A percentile compares a stretch with the other conserved stretches of the same genome.
Evolutionary conservation across 35 echinoderm and acorn worm genomes (phyloP).

Genomic region (Anneissia japonica): DNA sequence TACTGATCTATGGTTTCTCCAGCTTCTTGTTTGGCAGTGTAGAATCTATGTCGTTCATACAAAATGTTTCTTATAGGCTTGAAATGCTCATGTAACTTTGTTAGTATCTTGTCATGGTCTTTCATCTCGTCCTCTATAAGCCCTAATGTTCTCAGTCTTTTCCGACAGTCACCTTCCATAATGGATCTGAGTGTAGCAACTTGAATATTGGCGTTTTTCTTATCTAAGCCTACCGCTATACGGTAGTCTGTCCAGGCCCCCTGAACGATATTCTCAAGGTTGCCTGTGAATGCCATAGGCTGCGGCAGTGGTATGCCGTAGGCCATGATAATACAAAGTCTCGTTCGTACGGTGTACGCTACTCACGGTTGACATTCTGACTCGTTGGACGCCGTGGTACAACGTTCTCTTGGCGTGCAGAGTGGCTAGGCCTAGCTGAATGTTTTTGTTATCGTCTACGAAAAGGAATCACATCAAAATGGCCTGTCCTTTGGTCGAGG

Average conservation of each 20-base stretch:
- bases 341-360: too few species aligned
- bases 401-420: too few species aligned
- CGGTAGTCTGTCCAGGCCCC: background rate
- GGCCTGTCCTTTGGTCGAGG: too few species aligned
- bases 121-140: background rate
- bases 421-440: too few species aligned
- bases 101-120: background rate
- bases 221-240: background rate
- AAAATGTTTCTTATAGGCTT: background rate
- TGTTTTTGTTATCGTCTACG: too few species aligned
- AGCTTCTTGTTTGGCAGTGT: background rate
- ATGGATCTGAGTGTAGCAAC: background rate
- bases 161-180: background rate
- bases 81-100: background rate
- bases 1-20: background rate
- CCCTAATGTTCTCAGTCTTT: background rate
- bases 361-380: too few species aligned
- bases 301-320: too few species aligned
- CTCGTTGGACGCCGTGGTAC: too few species aligned
- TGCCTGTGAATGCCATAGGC: too few species aligned
- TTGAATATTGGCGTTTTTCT: background rate
- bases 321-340: too few species aligned
- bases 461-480: too few species aligned
- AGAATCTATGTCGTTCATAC: background rate
- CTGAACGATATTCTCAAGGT: too few species aligned